Percentiles rank a stretch among this genome's conserved stretches.
These are phyloP conservation scores for Cricetomys ansorgei DNA, from an alignment of 2,113 vertebrate species.

Conservation along the genomic window DNA sequence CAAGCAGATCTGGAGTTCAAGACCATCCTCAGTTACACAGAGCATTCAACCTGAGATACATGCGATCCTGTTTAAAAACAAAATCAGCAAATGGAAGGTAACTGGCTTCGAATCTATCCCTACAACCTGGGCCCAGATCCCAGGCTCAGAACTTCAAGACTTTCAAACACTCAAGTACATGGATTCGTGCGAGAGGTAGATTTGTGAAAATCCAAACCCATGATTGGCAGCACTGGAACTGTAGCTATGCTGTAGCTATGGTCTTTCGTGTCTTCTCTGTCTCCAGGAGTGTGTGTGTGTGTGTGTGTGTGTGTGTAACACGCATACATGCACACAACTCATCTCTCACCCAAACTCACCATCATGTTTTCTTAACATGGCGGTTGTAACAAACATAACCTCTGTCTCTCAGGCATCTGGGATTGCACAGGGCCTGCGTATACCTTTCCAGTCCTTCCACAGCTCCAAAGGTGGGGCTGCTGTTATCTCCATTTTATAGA, in stretches of 20 bases:
- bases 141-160: background rate
- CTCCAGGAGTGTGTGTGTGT: background rate
- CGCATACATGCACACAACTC: background rate
- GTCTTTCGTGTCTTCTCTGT: background rate
- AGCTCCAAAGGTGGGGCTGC: background rate
- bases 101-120: background rate
- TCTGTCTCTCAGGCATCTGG: background rate
- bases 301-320: background rate
- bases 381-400: background rate
- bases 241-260: background rate
- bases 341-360: background rate
- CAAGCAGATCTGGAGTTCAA: background rate
- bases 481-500: constrained; percentile 16
- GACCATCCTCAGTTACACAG: background rate
- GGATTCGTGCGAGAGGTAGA: background rate
- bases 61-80: background rate
- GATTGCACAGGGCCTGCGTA: background rate
- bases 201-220: background rate
- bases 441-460: background rate
- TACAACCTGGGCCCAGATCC: background rate
- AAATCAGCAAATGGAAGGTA: background rate
- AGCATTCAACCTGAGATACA: background rate
- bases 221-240: background rate
- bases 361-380: background rate
- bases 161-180: background rate